Percentiles rank a stretch among this genome's conserved stretches.
Evolutionary conservation across 2,797 vertebrate species (phyloP).

Genomic region (Siniperca scherzeri): DNA sequence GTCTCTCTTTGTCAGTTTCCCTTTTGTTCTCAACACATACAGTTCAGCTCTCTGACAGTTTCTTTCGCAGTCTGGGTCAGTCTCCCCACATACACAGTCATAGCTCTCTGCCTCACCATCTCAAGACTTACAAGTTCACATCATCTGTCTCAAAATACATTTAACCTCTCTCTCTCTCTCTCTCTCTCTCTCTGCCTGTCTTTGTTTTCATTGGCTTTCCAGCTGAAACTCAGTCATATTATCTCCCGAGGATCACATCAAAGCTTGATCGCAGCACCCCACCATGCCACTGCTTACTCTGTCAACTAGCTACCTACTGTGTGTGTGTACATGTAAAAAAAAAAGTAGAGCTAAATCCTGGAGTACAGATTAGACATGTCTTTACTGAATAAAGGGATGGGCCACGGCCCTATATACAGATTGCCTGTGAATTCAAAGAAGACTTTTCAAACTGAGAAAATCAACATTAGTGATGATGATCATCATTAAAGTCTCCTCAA

Average conservation of each 20-base stretch:
- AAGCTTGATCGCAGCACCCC: conserved; percentile 34
- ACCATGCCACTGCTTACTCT: conserved; percentile 32
- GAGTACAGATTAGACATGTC: conserved; percentile 46
- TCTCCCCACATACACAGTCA: conserved; percentile 24
- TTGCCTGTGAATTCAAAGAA: conserved; percentile 25
- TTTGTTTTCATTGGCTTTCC: conserved; percentile 42
- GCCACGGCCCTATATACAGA: conserved; percentile 25
- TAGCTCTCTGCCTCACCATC: conserved; percentile 21
- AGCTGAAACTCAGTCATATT: conserved; percentile 50
- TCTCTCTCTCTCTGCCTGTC: conserved; percentile 11
- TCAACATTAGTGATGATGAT: conserved; percentile 61
- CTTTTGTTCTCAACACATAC: conserved; percentile 35
- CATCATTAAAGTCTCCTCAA: conserved; percentile 43
- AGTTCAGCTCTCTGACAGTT: conserved; percentile 36
- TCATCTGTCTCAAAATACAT: conserved; percentile 40
- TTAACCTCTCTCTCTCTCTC: conserved; percentile 35
- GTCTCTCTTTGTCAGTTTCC: conserved; percentile 52
- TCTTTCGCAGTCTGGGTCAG: conserved; percentile 35
- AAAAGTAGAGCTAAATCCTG: conserved; percentile 35
- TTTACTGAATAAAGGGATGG: conserved; percentile 37
- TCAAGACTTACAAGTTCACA: conserved; percentile 19
- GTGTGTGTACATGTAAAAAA: conserved; percentile 37
- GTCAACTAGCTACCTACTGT: conserved; percentile 44
- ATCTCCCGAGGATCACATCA: conserved; percentile 64
- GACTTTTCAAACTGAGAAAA: conserved; percentile 53